Base-by-base conservation (phyloP, 2,888 invertebrate species). In the Cyclophora punctaria region DNA sequence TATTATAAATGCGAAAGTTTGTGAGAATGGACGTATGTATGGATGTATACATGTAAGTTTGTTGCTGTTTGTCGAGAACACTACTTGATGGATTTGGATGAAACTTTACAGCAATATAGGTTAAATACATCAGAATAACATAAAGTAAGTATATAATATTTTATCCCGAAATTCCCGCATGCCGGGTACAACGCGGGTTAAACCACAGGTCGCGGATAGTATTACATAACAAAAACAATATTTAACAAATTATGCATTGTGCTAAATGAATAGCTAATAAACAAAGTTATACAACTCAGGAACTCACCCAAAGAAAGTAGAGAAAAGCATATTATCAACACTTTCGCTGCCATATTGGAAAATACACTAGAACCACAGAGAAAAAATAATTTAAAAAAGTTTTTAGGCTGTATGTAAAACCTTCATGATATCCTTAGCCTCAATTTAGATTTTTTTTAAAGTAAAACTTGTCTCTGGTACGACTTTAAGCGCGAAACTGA, bases 401-500 rank as follows among this genome's bases (percentile, higher is more conserved):
- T 44, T n/a, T 20, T 20, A 20, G 20, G 20, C 20, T 20, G 20
- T 20, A 20, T 33, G 51, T 34, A 46, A 60, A 60, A 60, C 53
- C 62, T 57, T 56, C 53, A 57, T 48, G 53, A 44, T 50, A 55
- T 56, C 56, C 59, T 59, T 56, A 49, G 45, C 48, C 47, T 51
- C 45, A 45, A 55, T 53, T 55, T 50, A 55, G 62, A 63, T 51
- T 43, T 48, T 49, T 52, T 56, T 50, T 57, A 67, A 67, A 67
- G 65, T 57, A 56, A 47, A 53, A 69, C 66, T 71, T 71, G 70
- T 72, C 73, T 66, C 58, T 59, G 61, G 55, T 44, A 56, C 66
- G 47, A 61, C 67, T 66, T 80, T 83, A 81, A 65, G 78, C 84
- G 83, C 81, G 79, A 84, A 82, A 85, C 85, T 85, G 74, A 49